Conservation (phyloP, 2,797 vertebrate genomes). For the Adrianichthys oophorus region DNA sequence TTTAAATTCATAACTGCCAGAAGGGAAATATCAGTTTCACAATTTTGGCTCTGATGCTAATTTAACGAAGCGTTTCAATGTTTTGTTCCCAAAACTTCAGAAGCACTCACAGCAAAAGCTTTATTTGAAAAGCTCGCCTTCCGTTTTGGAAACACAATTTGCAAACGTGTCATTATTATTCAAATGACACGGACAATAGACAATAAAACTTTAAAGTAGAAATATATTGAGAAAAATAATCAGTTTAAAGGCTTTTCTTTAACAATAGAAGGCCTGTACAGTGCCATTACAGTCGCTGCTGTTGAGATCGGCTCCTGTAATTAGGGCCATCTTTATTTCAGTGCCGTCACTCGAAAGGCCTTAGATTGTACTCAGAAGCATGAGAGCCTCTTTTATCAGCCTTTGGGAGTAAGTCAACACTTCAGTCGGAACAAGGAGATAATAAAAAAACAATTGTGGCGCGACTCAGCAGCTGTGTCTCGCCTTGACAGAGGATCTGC, state of each 20-base stretch:
- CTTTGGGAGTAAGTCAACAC: constrained; percentile 29
- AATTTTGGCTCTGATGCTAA: no score
- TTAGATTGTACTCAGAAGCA: constrained; percentile 24
- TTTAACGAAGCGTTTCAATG: no score
- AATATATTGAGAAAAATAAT: no score
- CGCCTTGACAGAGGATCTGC: constrained; percentile 19
- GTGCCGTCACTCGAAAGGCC: constrained; percentile 21
- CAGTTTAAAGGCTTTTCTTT: neutral
- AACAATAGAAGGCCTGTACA: constrained; percentile 6
- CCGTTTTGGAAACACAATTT: no score
- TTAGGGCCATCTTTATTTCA: neutral
- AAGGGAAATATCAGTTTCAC: no score
- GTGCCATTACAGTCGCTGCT: constrained; percentile 1
- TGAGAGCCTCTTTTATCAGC: constrained; percentile 31
- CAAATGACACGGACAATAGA: no score
- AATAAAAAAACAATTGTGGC: constrained; percentile 4
- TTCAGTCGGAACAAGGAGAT: constrained; percentile 26
- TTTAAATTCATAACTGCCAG: no score
- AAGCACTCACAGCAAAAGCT: no score
- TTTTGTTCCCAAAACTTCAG: no score
- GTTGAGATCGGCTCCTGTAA: constrained; percentile 15
- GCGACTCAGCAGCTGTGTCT: constrained; percentile 28
- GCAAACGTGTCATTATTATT: no score
- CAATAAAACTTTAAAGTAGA: no score
- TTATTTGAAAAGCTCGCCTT: no score